A percentile compares a stretch with the other conserved stretches of the same genome.
Evolutionary conservation across 2,888 invertebrate genomes (phyloP).

Genomic region (Drosophila rubida): DNA sequence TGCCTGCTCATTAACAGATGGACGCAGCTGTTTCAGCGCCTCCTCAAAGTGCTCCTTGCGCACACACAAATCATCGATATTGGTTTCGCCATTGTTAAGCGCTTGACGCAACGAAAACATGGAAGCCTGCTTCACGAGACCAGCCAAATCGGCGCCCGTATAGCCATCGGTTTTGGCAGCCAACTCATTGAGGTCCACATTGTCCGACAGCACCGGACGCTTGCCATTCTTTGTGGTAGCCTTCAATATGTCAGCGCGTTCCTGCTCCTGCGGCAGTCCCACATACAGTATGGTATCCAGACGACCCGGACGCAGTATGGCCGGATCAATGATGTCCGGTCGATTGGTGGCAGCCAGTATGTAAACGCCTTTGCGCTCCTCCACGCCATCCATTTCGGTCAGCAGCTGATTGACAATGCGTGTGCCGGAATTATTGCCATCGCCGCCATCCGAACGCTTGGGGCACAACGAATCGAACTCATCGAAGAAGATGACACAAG

Average conservation of each 20-base stretch:
- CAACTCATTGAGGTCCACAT: constrained; percentile 91
- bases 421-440: constrained; percentile 89
- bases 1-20: constrained; percentile 93
- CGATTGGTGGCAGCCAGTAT: constrained; percentile 98
- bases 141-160: constrained; percentile 97
- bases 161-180: constrained; percentile 91
- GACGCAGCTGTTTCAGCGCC: constrained; percentile 92
- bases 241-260: constrained; percentile 94
- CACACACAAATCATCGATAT: constrained; percentile 87
- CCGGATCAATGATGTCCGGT: constrained; percentile 98
- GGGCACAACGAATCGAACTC: constrained; percentile 98
- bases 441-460: constrained; percentile 90
- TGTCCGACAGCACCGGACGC: constrained; percentile 90
- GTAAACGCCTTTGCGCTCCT: constrained; percentile 95
- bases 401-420: constrained; percentile 98
- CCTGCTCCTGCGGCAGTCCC: constrained; percentile 92
- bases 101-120: constrained; percentile 92
- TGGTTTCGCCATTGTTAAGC: constrained; percentile 86
- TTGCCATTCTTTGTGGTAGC: constrained; percentile 96
- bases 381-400: constrained; percentile 99
- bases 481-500: constrained; percentile 99
- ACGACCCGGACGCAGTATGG: constrained; percentile 94
- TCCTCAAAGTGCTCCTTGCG: constrained; percentile 90
- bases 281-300: constrained; percentile 96
- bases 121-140: constrained; percentile 94